Conservation (phyloP, 2,113 vertebrate genomes). For the Gnathochromis pfefferi region DNA sequence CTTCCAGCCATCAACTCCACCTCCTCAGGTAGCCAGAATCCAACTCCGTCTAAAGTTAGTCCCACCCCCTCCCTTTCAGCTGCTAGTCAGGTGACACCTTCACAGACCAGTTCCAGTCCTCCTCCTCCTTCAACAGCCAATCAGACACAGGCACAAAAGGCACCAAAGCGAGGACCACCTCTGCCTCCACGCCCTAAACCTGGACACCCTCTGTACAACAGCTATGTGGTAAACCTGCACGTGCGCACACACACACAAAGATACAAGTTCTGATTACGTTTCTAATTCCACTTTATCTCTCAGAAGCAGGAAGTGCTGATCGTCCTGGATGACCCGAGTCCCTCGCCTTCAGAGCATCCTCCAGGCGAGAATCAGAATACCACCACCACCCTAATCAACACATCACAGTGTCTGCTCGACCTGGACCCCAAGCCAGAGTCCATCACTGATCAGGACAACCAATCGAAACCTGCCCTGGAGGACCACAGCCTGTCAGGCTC, state of each 20-base stretch:
- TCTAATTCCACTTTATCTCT: not conserved
- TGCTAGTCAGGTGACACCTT: not conserved
- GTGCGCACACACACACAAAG: not conserved
- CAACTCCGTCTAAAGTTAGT: constrained; percentile 23
- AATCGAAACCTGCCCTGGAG: constrained; percentile 10
- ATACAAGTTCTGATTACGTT: not conserved
- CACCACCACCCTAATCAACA: not conserved
- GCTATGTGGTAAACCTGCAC: constrained; percentile 68
- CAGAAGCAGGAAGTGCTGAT: constrained; percentile 75
- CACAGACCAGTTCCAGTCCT: constrained; percentile 25
- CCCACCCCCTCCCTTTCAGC: constrained; percentile 27
- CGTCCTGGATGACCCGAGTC: constrained; percentile 63
- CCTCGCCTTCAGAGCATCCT: constrained; percentile 56
- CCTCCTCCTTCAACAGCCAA: constrained; percentile 67
- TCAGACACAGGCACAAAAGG: constrained; percentile 70
- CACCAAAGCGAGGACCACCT: constrained; percentile 76
- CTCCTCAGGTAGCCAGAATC: constrained; percentile 25
- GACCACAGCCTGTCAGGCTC: not conserved
- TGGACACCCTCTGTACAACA: constrained; percentile 85
- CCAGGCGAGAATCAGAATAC: constrained; percentile 25
- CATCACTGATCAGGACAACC: not conserved
- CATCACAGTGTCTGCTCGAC: constrained; percentile 36
- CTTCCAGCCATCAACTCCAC: constrained; percentile 70
- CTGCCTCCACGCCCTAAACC: constrained; percentile 90
- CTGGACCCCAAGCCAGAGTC: constrained; percentile 23